These are phyloP conservation scores for Furnarius figulus DNA, from an alignment of 2,113 vertebrate genomes.

Conservation along the genomic window DNA sequence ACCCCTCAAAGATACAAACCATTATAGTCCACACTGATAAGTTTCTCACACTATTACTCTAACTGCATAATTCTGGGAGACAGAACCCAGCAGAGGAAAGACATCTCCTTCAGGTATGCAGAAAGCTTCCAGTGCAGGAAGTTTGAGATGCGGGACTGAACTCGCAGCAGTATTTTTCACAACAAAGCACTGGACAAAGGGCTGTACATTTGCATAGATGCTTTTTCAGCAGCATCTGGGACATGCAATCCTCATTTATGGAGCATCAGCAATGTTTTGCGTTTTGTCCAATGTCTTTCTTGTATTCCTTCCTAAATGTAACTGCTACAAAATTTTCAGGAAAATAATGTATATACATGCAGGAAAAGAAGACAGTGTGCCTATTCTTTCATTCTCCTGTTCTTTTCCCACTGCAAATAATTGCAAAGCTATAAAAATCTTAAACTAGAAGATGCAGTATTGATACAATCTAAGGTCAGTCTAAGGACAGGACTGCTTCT, in stretches of 20 bases:
- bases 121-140: not conserved
- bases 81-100: not conserved
- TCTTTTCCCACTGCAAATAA: conserved; percentile 11
- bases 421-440: not conserved
- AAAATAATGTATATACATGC: not conserved
- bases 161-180: not conserved
- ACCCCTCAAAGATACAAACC: not conserved
- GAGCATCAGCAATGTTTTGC: not conserved
- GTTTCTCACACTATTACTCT: no score
- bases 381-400: not conserved
- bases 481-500: not conserved
- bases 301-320: not conserved
- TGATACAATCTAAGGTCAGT: not conserved
- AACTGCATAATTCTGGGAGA: not conserved
- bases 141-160: not conserved
- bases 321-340: not conserved
- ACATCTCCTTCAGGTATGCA: not conserved
- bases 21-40: not conserved
- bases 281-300: not conserved
- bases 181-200: not conserved
- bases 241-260: not conserved
- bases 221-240: conserved; percentile 20
- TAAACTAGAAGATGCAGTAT: not conserved
- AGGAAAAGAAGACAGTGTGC: not conserved
- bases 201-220: conserved; percentile 28